Evolutionary conservation across 2,888 invertebrate genomes (phyloP).

Genomic region (Automeris io): DNA sequence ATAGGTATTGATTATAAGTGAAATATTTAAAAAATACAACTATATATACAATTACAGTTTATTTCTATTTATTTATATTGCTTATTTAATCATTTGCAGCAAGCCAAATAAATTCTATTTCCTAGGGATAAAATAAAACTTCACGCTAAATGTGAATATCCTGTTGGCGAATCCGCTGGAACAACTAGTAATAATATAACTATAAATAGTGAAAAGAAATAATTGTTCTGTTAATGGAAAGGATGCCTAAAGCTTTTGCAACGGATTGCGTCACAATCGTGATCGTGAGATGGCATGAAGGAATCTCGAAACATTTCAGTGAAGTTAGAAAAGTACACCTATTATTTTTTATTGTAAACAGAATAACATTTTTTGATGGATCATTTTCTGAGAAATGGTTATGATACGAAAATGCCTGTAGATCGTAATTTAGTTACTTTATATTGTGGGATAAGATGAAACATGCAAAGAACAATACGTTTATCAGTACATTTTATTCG

Average conservation of each 20-base stretch:
- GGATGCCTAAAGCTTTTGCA: conserved; percentile 20
- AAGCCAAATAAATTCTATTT: not conserved
- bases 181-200: not conserved
- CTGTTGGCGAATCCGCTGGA: no score
- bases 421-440: no score
- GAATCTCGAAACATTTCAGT: not conserved
- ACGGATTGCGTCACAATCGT: conserved; percentile 21
- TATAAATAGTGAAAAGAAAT: no score
- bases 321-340: not conserved
- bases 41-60: no score
- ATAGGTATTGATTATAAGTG: no score
- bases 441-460: no score
- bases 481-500: no score
- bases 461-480: no score
- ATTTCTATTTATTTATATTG: not conserved
- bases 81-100: not conserved
- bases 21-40: no score
- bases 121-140: no score
- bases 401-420: not conserved
- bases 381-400: not conserved
- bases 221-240: conserved; percentile 13
- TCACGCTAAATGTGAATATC: no score
- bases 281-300: conserved; percentile 9
- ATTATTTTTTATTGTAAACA: not conserved
- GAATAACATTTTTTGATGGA: not conserved